Conservation (phyloP, 2,797 vertebrate genomes). For the Tamandua tetradactyla region DNA sequence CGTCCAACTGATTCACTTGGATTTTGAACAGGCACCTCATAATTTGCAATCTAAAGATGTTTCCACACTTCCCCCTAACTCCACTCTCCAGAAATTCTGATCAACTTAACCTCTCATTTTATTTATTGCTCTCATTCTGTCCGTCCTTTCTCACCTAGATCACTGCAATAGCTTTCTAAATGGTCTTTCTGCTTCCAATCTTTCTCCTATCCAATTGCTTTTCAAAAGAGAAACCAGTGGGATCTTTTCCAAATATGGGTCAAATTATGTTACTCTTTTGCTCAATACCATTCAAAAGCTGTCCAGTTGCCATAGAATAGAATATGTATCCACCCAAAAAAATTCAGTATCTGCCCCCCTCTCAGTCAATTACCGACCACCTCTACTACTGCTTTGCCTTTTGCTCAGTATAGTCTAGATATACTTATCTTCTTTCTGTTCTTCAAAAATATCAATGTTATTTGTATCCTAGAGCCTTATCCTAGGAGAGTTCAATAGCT, state of each 20-base stretch:
- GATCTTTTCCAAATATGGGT: neutral
- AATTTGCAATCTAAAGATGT: neutral
- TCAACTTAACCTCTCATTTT: neutral
- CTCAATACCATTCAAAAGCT: neutral
- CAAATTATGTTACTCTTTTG: neutral
- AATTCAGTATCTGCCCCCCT: neutral
- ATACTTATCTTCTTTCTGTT: neutral
- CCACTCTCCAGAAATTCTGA: neutral
- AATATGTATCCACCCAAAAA: neutral
- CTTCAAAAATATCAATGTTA: neutral
- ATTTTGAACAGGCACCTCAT: neutral
- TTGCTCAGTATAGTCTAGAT: neutral
- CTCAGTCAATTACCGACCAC: neutral
- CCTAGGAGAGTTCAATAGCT: neutral
- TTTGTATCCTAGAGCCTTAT: neutral
- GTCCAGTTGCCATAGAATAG: neutral
- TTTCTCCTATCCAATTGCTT: neutral
- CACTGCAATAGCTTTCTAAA: too few species aligned
- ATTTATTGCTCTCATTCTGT: neutral
- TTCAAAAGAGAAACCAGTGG: neutral
- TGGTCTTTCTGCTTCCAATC: neutral
- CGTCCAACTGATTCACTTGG: neutral
- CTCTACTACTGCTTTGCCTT: neutral
- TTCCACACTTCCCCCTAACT: neutral
- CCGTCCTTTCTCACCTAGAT: too few species aligned